Evolutionary conservation across 2,888 invertebrate genomes (phyloP), one percentile per base, ranked within the genome.

Genomic region (Tipula helvola): DNA sequence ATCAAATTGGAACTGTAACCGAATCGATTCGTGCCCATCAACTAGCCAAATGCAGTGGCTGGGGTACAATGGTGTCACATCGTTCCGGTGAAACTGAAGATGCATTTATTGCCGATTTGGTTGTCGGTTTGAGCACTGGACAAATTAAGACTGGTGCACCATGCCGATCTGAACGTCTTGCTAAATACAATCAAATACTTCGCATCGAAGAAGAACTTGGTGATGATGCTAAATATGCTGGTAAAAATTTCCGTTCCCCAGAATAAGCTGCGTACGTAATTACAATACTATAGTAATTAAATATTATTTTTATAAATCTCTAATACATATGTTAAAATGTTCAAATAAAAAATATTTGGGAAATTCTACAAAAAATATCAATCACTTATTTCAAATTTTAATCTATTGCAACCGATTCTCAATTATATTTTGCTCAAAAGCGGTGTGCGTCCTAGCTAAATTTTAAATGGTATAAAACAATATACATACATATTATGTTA

Each of bases 1-100:
- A 99, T 93, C 99, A 99, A 93, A 99, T 99, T 90, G 99, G 99
- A 87, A 96, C 97, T 86, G 97, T 99, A 16, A 98, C 98, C n/a
- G 99, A 99, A 92, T 97, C 99, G 18, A 99, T 99, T 90, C 94
- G 96, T 89, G 99, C 99, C 88, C 98, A 98, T 92, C 93, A 95
- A 89, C 92, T 97, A 90, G 97, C 97, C 88, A 97, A 97, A 93
- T 93, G 94, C 91, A 96, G 95, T 89, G 97, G 97, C 87, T 99
- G 99, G 99, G 99, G 99, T 88, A 99, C 99, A 88, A 99, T 99
- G 99, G 99, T 99, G 13, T 99, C 99, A 39, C 99, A 99, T 93
- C 93, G 95, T 90, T 98, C 98, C 88, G 99, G 99, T 88, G 99
- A 99, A 92, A 99, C 99, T 87, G 99, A 99, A 92, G 99, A 99